Percentiles rank a stretch among this genome's conserved stretches.
Evolutionary conservation across 2,797 vertebrate genomes (phyloP).

Genomic region (Lithobates pipiens): DNA sequence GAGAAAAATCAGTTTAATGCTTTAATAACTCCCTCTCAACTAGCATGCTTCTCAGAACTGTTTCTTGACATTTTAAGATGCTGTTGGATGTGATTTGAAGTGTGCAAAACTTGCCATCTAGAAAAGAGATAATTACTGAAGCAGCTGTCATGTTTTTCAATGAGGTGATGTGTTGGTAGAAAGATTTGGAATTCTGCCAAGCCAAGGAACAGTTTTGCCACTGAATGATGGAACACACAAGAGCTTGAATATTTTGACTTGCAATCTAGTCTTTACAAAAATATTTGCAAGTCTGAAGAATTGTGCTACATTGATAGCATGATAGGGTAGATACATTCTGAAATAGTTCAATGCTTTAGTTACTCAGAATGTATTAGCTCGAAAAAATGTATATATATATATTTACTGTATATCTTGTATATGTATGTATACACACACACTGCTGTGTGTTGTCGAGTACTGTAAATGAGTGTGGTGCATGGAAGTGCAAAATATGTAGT

Average conservation of each 20-base stretch:
- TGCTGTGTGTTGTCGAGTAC: no score
- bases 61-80: slow-evolving; percentile 60
- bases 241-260: slow-evolving; percentile 59
- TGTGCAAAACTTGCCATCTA: slow-evolving; percentile 60
- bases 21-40: slow-evolving; percentile 51
- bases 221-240: slow-evolving; percentile 53
- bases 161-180: slow-evolving; percentile 61
- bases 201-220: slow-evolving; percentile 57
- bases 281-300: slow-evolving; percentile 55
- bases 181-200: slow-evolving; percentile 58
- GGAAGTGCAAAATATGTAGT: no score
- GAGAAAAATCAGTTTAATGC: slow-evolving; percentile 48
- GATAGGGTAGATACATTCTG: background rate
- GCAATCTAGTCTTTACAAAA: slow-evolving; percentile 58
- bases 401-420: no score
- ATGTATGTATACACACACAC: no score
- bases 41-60: slow-evolving; percentile 38
- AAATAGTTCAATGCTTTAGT: no score
- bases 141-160: slow-evolving; percentile 62
- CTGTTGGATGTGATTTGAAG: slow-evolving; percentile 57
- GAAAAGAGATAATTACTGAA: slow-evolving; percentile 62
- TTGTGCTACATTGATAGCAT: slow-evolving; percentile 20
- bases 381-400: no score
- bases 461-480: no score
- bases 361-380: no score